Percentiles rank a stretch among this genome's conserved stretches.
phyloP scores from a whole-genome alignment of 1,140 invertebrate species.

The Colletes latitarsis region DNA sequence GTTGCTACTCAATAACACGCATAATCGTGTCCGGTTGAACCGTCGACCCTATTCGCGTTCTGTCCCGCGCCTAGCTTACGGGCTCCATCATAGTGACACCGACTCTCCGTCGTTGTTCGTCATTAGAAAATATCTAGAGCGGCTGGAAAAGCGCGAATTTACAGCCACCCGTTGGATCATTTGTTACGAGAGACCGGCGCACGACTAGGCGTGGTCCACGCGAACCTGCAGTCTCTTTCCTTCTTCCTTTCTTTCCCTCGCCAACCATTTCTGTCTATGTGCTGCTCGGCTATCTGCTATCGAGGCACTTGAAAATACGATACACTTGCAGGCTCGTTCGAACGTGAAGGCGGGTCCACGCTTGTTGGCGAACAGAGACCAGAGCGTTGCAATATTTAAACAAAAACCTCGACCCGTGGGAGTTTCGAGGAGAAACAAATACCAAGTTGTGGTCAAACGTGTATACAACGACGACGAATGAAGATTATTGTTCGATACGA shows the following conservation, averaged over 20 bases:
- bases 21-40: constrained; percentile 41
- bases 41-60: background rate
- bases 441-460: no score
- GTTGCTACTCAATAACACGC: constrained; percentile 15
- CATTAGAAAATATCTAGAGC: constrained; percentile 2
- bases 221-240: constrained; percentile 53
- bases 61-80: background rate
- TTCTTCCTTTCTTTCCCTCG: constrained; percentile 43
- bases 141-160: constrained; percentile 38
- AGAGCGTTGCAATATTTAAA: background rate
- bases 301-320: constrained; percentile 25
- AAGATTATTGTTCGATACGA: no score
- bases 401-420: no score
- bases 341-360: background rate
- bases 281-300: constrained; percentile 15
- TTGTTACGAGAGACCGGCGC: constrained; percentile 51
- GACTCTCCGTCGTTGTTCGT: background rate
- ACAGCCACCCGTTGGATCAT: constrained; percentile 51
- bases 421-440: background rate
- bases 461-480: no score
- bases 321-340: constrained; percentile 27
- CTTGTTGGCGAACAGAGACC: background rate
- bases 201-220: constrained; percentile 69
- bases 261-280: constrained; percentile 15
- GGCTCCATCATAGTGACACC: background rate